Base-by-base conservation (phyloP, 2,888 invertebrate genomes). In the Pachliopta kotzebuea region DNA sequence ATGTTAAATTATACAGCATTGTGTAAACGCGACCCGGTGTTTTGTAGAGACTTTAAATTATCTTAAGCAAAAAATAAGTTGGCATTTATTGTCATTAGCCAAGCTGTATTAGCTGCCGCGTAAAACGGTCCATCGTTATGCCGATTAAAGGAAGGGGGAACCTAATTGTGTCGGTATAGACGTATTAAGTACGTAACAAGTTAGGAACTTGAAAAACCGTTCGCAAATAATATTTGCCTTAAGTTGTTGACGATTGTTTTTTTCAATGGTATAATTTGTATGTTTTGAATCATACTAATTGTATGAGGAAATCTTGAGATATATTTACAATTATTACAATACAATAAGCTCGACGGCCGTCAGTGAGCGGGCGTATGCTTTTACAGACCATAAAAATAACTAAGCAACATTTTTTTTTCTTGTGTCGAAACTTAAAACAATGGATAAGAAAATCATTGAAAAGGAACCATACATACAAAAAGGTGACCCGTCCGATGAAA, bases 361-460 rank as follows among this genome's bases (percentile, higher is more conserved):
- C 31, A 18, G 42, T 2, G 17, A 18, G 42, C 42, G 42, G 2
- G 18, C 42, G 42, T 18, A 4, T 9, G 18, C 6, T 2, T 4
- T 17, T 42, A 42, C 42, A 42, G 18, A 18, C 31, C 24, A 21
- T 52, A 23, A 14, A 62, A 57, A 62, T 57, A 62, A 57, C 50
- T 62, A n/a, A 56, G 18, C 56, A 50, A 29, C 11, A 50, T 18
- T 53, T 58, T 31, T 63, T 63, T 57, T 58, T 45, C 53, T 26
- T 24, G n/a, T 17, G 18, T 29, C 26, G 9, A 21, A 42, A 21
- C 24, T 18, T 20, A 21, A 42, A 58, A 63, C 52, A 58, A 53
- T 58, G 37, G 45, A 0, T 18, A 37, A 20, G 20, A 58, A 23
- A 42, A 57, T 56, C 17, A 42, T 26, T 57, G 54, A 23, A 24